Base-by-base conservation (phyloP, 2,113 vertebrate genomes). In the Tamias sibiricus region DNA sequence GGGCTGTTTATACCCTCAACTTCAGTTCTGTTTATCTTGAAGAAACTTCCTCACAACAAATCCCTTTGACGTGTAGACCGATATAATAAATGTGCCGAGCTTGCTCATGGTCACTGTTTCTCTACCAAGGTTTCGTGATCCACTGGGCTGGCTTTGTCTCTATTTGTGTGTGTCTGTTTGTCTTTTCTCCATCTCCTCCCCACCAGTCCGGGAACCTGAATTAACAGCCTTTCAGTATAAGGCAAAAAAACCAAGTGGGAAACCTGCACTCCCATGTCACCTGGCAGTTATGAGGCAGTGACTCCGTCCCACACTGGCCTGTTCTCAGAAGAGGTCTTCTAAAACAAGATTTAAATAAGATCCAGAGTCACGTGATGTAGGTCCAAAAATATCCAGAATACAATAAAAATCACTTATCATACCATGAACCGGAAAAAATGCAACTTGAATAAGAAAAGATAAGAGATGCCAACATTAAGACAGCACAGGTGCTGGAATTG, bases 311-410 rank as follows among this genome's bases (percentile, higher is more conserved):
- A 11, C 44, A 17, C 8, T n/a, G 28, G 11, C 10, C 32, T 37
- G 32, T n/a, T 71, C n/a, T n/a, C 59, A 86, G 59, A 94, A 84
- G 42, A 76, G 12, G 6, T 44, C 22, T 76, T 75, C 42, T 80
- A 91, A 92, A 91, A 77, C 2, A 54, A 81, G 59, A 91, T 69
- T 85, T 85, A 80, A 84, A 71, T 47, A 84, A 95, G 44, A 84
- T 54, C 12, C 57, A 85, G 44, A 88, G 26, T 92, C 44, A 95
- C n/a, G 20, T 37, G 74, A 95, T 20, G 57, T 35, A 93, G 88
- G 79, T 69, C 4, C 62, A 30, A 16, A 95, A 94, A 76, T 47
- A 30, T 42, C 35, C 64, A 91, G 72, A 22, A 42, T 52, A 83
- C 12, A 87, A 79, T 68, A 54, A 81, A 96, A 94, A 57, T 44